Evolutionary conservation across 2,797 vertebrate species (phyloP).

Genomic region (Linurgus olivaceus): DNA sequence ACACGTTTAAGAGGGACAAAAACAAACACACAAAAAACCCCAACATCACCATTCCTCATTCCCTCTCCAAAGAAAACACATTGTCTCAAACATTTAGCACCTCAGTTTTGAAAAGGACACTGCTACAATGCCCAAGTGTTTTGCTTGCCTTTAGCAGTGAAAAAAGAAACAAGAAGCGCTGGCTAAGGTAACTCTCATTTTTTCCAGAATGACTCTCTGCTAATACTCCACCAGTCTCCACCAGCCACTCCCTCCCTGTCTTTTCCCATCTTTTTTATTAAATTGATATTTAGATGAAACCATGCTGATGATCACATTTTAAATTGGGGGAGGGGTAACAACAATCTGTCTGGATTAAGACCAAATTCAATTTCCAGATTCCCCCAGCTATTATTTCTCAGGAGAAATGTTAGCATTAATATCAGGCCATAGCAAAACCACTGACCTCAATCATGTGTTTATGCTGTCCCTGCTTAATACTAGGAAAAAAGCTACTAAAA

Average conservation of each 20-base stretch:
- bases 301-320: not conserved
- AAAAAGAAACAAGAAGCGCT: not conserved
- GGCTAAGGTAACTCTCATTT: not conserved
- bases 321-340: not conserved
- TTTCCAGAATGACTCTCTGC: not conserved
- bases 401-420: not conserved
- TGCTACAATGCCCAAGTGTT: not conserved
- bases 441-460: not conserved
- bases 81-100: not conserved
- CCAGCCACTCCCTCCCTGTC: not conserved
- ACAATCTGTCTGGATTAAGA: not conserved
- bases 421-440: not conserved
- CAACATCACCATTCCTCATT: not conserved
- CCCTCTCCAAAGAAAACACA: not conserved
- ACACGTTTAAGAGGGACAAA: not conserved
- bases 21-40: fast-evolving
- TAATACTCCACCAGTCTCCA: not conserved
- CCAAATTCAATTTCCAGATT: not conserved
- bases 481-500: not conserved
- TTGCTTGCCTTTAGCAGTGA: not conserved
- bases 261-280: not conserved
- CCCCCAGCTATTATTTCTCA: not conserved
- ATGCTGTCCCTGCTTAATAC: not conserved
- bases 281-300: not conserved
- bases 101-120: not conserved